These are phyloP conservation scores for Netelia virgata DNA, from an alignment of 2,888 invertebrate species.

Conservation along the genomic window DNA sequence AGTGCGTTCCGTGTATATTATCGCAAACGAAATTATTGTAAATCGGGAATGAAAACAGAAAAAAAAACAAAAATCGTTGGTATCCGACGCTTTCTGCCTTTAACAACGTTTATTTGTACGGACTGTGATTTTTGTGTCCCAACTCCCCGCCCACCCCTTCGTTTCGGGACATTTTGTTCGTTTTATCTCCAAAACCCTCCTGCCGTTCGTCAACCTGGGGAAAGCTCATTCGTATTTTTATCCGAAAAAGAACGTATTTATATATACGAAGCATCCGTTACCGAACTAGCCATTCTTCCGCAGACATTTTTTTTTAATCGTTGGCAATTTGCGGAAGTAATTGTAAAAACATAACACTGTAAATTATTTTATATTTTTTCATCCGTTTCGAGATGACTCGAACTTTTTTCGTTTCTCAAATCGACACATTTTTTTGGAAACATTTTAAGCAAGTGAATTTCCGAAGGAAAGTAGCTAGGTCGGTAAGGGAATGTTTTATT, in stretches of 20 bases:
- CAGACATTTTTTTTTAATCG: too few species aligned
- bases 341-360: background rate
- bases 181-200: constrained; percentile 14
- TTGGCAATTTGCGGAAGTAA: too few species aligned
- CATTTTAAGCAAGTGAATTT: too few species aligned
- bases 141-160: background rate
- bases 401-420: background rate
- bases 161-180: constrained; percentile 26
- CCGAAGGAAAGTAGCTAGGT: too few species aligned
- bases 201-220: constrained; percentile 4
- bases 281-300: too few species aligned
- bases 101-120: constrained; percentile 21
- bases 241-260: constrained; percentile 27
- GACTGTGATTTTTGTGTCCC: constrained; percentile 35
- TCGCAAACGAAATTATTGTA: constrained; percentile 29
- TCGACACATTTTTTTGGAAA: background rate
- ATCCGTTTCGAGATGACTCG: background rate
- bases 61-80: constrained; percentile 16
- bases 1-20: constrained; percentile 26
- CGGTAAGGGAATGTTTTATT: too few species aligned
- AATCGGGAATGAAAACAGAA: constrained; percentile 25
- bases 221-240: constrained; percentile 55
- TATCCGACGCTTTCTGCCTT: constrained; percentile 31
- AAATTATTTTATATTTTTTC: background rate
- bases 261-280: background rate